Evolutionary conservation across 2,797 vertebrate species (phyloP).

Genomic region (Acanthiza pusilla): DNA sequence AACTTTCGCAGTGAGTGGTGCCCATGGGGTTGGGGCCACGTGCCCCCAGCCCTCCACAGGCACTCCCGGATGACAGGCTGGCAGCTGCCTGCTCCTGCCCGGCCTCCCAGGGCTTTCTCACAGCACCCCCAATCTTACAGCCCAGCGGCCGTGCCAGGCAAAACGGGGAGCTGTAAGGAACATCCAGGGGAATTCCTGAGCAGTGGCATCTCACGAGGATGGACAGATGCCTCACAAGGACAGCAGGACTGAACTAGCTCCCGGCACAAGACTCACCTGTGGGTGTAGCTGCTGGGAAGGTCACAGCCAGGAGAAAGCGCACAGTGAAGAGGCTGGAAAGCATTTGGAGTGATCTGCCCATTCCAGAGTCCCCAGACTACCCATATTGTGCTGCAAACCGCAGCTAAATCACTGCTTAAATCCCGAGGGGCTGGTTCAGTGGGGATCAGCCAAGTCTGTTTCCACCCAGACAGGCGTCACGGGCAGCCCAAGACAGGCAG

Average conservation of each 20-base stretch:
- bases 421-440: fast-evolving
- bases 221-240: background rate
- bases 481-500: background rate
- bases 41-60: background rate
- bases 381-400: background rate
- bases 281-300: background rate
- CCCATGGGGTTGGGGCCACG: fast-evolving
- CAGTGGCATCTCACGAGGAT: background rate
- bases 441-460: background rate
- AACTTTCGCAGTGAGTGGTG: background rate
- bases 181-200: background rate
- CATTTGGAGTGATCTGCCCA: background rate
- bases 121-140: background rate
- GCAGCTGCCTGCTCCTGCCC: background rate
- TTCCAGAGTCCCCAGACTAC: background rate
- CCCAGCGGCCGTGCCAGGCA: fast-evolving
- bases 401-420: background rate
- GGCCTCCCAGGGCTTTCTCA: background rate
- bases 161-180: fast-evolving
- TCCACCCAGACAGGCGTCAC: background rate
- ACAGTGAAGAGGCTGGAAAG: background rate
- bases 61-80: fast-evolving
- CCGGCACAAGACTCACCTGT: background rate
- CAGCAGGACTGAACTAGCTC: background rate
- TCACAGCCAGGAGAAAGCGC: background rate